Conservation (phyloP, 2,113 vertebrate genomes). For the Setophaga coronata region DNA sequence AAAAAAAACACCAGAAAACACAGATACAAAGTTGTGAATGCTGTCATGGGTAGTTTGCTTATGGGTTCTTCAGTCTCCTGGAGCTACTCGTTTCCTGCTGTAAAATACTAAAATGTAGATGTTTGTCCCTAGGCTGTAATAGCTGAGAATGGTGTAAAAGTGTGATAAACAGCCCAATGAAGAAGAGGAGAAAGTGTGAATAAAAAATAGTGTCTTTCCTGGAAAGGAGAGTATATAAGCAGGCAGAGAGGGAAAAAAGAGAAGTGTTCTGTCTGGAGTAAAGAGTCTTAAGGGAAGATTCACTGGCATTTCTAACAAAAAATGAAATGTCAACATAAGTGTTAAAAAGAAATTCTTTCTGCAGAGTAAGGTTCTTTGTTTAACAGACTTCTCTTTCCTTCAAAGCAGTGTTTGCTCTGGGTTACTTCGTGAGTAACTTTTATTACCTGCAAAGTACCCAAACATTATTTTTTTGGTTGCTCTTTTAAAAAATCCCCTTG, state of each 20-base stretch:
- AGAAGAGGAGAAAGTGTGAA: not conserved
- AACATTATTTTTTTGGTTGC: not conserved
- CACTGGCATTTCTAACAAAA: not conserved
- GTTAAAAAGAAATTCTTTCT: not conserved
- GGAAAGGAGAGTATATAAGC: not conserved
- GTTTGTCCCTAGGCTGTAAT: not conserved
- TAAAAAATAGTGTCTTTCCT: not conserved
- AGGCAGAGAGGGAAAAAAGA: not conserved
- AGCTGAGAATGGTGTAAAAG: not conserved
- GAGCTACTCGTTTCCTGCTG: not conserved
- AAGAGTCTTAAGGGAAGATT: not conserved
- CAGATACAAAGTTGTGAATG: not conserved
- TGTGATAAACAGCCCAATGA: not conserved
- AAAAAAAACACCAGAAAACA: not conserved
- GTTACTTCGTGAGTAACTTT: not conserved
- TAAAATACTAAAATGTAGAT: not conserved
- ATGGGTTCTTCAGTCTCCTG: not conserved
- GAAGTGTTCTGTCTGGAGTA: not conserved
- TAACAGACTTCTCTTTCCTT: not conserved
- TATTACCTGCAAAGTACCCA: not conserved
- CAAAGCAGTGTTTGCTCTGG: not conserved
- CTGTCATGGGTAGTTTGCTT: not conserved
- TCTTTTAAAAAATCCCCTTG: not conserved
- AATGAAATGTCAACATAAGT: not conserved
- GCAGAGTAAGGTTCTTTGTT: not conserved